phyloP scores from a whole-genome alignment of 2,888 invertebrate species.

The Caenorhabditis sp. region DNA sequence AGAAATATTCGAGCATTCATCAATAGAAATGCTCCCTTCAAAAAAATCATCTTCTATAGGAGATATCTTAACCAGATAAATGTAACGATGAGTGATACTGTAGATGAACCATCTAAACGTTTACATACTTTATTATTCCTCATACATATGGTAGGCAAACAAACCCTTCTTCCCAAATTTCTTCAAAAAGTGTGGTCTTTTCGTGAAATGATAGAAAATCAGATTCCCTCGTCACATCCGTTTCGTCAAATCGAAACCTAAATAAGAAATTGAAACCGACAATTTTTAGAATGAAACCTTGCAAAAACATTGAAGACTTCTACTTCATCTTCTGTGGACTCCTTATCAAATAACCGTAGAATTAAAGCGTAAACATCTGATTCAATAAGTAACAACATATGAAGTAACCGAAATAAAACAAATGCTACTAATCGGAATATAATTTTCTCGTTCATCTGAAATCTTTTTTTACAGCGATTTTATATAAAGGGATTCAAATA shows the following conservation, averaged over 20 bases:
- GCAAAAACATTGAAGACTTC: constrained; percentile 66
- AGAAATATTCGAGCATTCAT: constrained; percentile 50
- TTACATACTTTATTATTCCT: not conserved
- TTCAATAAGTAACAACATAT: constrained; percentile 47
- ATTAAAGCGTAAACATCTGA: constrained; percentile 57
- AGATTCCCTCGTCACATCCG: constrained; percentile 41
- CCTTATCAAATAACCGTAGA: constrained; percentile 45
- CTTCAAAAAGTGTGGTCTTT: constrained; percentile 44
- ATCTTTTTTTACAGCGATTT: too few relatives aligned
- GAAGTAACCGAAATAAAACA: constrained; percentile 55
- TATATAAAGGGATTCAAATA: too few relatives aligned
- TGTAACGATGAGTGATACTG: constrained; percentile 59
- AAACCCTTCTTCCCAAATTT: constrained; percentile 57
- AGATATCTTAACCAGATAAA: constrained; percentile 58
- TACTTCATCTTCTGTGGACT: constrained; percentile 29
- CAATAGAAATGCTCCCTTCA: constrained; percentile 42
- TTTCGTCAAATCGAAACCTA: constrained; percentile 50
- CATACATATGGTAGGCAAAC: not conserved
- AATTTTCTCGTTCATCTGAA: constrained; percentile 38
- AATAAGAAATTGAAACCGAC: not conserved
- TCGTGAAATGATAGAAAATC: constrained; percentile 50
- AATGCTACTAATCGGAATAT: constrained; percentile 29
- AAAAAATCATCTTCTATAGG: constrained; percentile 32
- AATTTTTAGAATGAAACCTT: constrained; percentile 42
- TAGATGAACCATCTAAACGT: constrained; percentile 69